A percentile compares a stretch with the other conserved stretches of the same genome.
These are phyloP conservation scores for Danionella dracula DNA, from an alignment of 2,797 vertebrate genomes.

Conservation along the genomic window DNA sequence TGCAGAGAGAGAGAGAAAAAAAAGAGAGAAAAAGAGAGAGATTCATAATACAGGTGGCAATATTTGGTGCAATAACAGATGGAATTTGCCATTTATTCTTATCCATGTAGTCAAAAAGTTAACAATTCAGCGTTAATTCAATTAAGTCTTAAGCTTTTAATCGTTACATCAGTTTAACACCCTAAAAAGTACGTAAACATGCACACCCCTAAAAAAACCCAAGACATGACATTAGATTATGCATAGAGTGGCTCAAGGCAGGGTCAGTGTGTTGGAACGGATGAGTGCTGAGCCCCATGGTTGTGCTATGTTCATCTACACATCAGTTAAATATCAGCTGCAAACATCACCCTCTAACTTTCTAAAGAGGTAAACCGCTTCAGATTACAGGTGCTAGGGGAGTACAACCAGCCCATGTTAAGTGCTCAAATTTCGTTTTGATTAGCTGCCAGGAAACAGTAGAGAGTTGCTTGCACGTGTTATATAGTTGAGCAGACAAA, in stretches of 20 bases:
- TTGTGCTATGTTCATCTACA: neutral
- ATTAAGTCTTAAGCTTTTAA: neutral
- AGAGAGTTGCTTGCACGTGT: slow-evolving; percentile 56
- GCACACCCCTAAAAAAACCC: neutral
- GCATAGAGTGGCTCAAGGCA: neutral
- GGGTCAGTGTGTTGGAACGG: neutral
- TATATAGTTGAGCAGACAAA: slow-evolving; percentile 54
- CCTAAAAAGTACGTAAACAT: no score
- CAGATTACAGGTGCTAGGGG: slow-evolving; percentile 10
- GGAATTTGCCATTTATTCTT: slow-evolving; percentile 33
- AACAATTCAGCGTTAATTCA: slow-evolving; percentile 26
- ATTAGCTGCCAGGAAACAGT: slow-evolving; percentile 62
- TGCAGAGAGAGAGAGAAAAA: slow-evolving; percentile 25
- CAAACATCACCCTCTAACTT: slow-evolving; percentile 4
- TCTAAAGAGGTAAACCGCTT: neutral
- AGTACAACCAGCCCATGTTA: slow-evolving; percentile 42
- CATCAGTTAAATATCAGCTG: neutral
- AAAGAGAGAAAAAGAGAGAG: slow-evolving; percentile 46
- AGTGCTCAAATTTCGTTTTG: slow-evolving; percentile 58
- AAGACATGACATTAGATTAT: slow-evolving; percentile 6
- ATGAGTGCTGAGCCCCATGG: slow-evolving; percentile 1
- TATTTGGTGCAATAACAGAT: no score
- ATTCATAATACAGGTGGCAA: no score
- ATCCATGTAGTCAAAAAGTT: slow-evolving; percentile 24
- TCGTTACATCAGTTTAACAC: no score